Percentiles rank a stretch among this genome's conserved stretches.
Evolutionary conservation across 2,797 vertebrate genomes (phyloP).

Genomic region (Diplodus puntazzo): DNA sequence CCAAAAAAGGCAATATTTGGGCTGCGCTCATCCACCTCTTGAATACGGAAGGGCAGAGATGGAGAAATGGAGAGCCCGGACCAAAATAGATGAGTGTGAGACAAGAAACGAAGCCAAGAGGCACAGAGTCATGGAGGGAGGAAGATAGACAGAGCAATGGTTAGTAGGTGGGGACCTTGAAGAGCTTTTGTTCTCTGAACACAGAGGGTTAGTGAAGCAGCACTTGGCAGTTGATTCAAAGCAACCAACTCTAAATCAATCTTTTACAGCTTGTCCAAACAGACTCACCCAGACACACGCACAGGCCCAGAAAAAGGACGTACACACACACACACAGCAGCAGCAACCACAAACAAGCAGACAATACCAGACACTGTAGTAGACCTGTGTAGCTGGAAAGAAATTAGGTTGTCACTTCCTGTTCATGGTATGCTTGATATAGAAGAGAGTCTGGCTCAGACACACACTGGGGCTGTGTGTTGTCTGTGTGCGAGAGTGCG

Average conservation of each 20-base stretch:
- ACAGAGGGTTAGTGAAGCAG: conserved; percentile 68
- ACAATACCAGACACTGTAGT: conserved; percentile 52
- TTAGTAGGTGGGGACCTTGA: conserved; percentile 72
- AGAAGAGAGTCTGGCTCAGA: conserved; percentile 46
- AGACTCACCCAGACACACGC: conserved; percentile 47
- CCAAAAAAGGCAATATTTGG: conserved; percentile 51
- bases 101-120: conserved; percentile 59
- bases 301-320: conserved; percentile 31
- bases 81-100: conserved; percentile 70
- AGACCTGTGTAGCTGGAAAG: conserved; percentile 42
- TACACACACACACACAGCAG: conserved; percentile 22
- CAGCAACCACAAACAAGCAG: conserved; percentile 42
- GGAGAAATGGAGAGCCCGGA: conserved; percentile 58
- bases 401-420: conserved; percentile 42
- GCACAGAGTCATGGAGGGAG: conserved; percentile 39
- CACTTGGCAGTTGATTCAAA: conserved; percentile 82
- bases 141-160: conserved; percentile 47
- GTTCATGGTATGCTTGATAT: conserved; percentile 38
- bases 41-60: conserved; percentile 56
- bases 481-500: conserved; percentile 45
- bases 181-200: conserved; percentile 75
- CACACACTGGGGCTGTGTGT: conserved; percentile 42
- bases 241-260: conserved; percentile 83
- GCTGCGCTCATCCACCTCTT: conserved; percentile 50
- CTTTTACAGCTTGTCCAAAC: conserved; percentile 80